Conservation (phyloP, 1,140 invertebrate species). For the Bombus vancouverensis region DNA sequence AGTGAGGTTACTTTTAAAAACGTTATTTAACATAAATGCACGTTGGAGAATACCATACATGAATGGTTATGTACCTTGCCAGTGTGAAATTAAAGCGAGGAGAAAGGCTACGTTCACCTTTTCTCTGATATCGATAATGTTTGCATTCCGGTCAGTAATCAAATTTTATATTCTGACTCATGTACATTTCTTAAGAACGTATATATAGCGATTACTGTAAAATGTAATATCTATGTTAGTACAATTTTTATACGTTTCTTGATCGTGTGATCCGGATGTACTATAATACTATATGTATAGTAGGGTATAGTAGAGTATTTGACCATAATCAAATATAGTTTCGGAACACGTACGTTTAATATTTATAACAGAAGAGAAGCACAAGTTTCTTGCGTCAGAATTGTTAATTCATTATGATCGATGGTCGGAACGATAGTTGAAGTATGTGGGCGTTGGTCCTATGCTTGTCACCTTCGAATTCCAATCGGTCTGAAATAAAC, state of each 20-base stretch:
- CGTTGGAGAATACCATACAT: neutral
- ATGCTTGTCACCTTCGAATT: constrained; percentile 62
- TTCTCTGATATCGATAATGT: constrained; percentile 1
- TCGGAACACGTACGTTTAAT: neutral
- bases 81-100: constrained; percentile 14
- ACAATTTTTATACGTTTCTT: neutral
- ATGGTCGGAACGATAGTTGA: constrained; percentile 57
- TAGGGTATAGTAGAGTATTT: too few species aligned
- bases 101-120: constrained; percentile 27
- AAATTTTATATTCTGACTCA: neutral
- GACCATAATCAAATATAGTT: neutral
- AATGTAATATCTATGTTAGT: neutral
- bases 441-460: constrained; percentile 67
- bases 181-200: neutral
- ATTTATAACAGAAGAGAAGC: constrained; percentile 9
- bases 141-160: neutral
- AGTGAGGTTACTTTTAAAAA: neutral
- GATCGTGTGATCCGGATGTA: neutral
- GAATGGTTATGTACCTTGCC: neutral
- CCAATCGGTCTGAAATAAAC: constrained; percentile 38
- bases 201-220: neutral
- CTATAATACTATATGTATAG: neutral
- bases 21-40: neutral
- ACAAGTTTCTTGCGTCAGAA: constrained; percentile 48
- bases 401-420: constrained; percentile 62